phyloP scores from a whole-genome alignment of 2,113 vertebrate species.

The Tenrec ecaudatus region DNA sequence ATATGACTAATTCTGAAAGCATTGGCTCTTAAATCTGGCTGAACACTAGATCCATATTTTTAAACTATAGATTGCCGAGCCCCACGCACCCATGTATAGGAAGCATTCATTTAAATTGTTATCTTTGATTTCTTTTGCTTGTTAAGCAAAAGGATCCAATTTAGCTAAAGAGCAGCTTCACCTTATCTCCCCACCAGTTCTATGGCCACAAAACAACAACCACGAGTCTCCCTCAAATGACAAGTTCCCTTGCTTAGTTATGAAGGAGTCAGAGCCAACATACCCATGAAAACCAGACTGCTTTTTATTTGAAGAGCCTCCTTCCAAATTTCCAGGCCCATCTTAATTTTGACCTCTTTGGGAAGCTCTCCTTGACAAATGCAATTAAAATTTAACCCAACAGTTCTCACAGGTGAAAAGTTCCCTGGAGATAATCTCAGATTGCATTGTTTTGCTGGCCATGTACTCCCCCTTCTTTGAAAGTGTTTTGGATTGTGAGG shows the following conservation, averaged over 20 bases:
- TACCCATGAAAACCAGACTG: background rate
- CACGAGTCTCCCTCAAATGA: background rate
- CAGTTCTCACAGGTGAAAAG: background rate
- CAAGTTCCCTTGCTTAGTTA: background rate
- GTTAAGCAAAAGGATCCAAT: background rate
- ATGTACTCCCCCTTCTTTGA: background rate
- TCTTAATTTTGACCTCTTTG: slow-evolving; percentile 17
- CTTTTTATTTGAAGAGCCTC: slow-evolving; percentile 32
- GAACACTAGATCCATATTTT: slow-evolving; percentile 27
- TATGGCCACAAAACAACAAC: background rate
- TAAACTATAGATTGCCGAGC: slow-evolving; percentile 24
- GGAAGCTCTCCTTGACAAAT: slow-evolving; percentile 32
- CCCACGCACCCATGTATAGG: background rate
- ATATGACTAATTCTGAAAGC: slow-evolving; percentile 55
- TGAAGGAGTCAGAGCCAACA: background rate
- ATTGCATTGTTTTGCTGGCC: background rate
- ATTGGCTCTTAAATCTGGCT: slow-evolving; percentile 41
- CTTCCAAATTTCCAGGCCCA: background rate
- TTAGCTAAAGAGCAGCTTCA: background rate
- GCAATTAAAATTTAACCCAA: background rate
- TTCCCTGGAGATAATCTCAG: background rate
- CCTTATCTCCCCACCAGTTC: background rate
- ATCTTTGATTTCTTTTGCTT: slow-evolving; percentile 6
- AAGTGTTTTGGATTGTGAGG: background rate
- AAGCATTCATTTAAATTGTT: slow-evolving; percentile 5